Evolutionary conservation across 2,888 invertebrate species (phyloP).

Genomic region (Leucoma salicis): DNA sequence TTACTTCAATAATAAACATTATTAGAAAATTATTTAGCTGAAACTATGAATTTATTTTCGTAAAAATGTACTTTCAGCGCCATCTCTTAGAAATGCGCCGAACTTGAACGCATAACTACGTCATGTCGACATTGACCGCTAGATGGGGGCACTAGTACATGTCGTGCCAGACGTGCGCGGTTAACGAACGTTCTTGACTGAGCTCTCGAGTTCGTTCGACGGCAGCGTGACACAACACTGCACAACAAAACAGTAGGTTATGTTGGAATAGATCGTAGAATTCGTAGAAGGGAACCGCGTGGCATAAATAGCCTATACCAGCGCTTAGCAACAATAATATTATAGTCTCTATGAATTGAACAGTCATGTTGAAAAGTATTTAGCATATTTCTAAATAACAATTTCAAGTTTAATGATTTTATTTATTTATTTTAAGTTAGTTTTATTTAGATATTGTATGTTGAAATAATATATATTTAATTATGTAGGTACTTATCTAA

Average conservation of each 20-base stretch:
- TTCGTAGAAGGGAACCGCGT: constrained; percentile 42
- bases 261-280: too few relatives aligned
- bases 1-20: too few relatives aligned
- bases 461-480: neutral
- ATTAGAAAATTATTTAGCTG: too few relatives aligned
- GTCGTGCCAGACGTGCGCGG: constrained; percentile 64
- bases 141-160: constrained; percentile 73
- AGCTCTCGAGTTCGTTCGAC: constrained; percentile 70
- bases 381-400: neutral
- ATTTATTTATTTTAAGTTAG: neutral
- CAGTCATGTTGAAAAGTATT: constrained; percentile 4
- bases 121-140: constrained; percentile 79
- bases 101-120: constrained; percentile 49
- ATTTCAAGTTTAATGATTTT: neutral
- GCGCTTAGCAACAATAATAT: constrained; percentile 19
- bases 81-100: constrained; percentile 52
- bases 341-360: constrained; percentile 8
- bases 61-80: constrained; percentile 46
- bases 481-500: neutral
- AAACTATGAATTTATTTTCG: too few relatives aligned
- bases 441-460: neutral
- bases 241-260: constrained; percentile 16
- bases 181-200: constrained; percentile 82
- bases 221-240: constrained; percentile 54
- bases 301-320: constrained; percentile 24